Conservation (phyloP, 2,113 vertebrate genomes). For the Urocitellus parryii region DNA sequence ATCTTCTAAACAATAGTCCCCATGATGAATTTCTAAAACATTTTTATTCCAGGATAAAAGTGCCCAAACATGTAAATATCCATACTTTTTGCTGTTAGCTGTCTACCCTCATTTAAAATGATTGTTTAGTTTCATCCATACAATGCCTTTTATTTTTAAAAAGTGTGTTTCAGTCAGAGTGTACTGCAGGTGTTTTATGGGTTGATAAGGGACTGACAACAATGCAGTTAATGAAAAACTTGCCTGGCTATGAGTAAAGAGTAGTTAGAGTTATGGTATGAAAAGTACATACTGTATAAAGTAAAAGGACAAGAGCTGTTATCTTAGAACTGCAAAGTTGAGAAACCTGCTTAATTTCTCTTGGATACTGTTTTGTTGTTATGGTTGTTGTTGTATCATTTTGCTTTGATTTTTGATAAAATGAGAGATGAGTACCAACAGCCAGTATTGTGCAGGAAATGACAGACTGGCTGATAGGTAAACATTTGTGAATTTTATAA, state of each 20-base stretch:
- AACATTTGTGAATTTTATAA: not conserved
- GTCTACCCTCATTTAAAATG: not conserved
- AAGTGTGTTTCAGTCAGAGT: not conserved
- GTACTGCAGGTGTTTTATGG: not conserved
- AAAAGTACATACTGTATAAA: not conserved
- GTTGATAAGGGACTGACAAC: not conserved
- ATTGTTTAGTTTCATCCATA: not conserved
- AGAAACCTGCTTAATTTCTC: not conserved
- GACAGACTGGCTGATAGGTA: not conserved
- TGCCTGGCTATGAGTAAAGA: not conserved
- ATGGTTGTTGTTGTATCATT: no score
- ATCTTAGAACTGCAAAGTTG: not conserved
- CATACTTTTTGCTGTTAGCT: not conserved
- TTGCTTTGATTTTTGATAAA: not conserved
- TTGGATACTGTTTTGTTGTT: not conserved
- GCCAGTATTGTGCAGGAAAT: not conserved
- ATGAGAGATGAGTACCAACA: not conserved
- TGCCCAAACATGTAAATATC: not conserved
- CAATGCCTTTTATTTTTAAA: not conserved
- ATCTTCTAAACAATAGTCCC: not conserved
- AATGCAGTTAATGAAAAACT: not conserved
- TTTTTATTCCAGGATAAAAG: not conserved
- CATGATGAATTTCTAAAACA: not conserved
- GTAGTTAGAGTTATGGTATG: not conserved
- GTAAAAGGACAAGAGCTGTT: not conserved